These are phyloP conservation scores for Xestia sexstrigata DNA, from an alignment of 2,888 invertebrate species.

Conservation along the genomic window DNA sequence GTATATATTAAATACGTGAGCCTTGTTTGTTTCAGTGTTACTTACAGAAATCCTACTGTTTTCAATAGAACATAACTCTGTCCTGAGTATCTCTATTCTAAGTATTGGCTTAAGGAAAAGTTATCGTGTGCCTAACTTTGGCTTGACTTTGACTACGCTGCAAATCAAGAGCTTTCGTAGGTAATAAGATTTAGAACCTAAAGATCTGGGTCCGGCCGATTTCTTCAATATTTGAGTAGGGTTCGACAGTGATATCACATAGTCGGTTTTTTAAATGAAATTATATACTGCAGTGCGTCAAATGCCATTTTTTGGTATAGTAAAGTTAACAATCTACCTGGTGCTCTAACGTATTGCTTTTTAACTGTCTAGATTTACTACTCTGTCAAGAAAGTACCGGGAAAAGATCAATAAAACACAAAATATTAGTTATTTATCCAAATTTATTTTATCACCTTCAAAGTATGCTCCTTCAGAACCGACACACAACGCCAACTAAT, in stretches of 20 bases:
- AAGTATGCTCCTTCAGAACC: no score
- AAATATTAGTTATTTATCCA: no score
- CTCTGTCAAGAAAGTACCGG: no score
- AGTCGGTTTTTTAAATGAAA: constrained; percentile 27
- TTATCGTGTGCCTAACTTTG: constrained; percentile 18
- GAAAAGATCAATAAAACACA: no score
- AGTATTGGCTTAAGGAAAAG: constrained; percentile 5
- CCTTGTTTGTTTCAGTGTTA: no score
- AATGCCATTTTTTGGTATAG: background rate
- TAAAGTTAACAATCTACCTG: background rate
- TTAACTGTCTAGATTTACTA: background rate
- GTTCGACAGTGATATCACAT: constrained; percentile 20
- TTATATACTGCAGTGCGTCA: constrained; percentile 44
- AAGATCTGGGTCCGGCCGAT: constrained; percentile 9
- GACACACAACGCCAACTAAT: no score
- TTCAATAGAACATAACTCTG: background rate
- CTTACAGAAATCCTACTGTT: background rate
- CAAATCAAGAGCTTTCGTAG: constrained; percentile 46
- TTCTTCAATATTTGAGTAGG: constrained; percentile 49
- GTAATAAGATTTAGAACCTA: constrained; percentile 29
- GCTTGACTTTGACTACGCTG: constrained; percentile 15
- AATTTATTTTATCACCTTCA: no score
- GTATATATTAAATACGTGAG: no score
- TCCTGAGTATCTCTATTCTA: background rate
- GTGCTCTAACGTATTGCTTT: background rate